phyloP scores from a whole-genome alignment of 2,113 vertebrate genomes.

The Onychorhynchus coronatus region DNA sequence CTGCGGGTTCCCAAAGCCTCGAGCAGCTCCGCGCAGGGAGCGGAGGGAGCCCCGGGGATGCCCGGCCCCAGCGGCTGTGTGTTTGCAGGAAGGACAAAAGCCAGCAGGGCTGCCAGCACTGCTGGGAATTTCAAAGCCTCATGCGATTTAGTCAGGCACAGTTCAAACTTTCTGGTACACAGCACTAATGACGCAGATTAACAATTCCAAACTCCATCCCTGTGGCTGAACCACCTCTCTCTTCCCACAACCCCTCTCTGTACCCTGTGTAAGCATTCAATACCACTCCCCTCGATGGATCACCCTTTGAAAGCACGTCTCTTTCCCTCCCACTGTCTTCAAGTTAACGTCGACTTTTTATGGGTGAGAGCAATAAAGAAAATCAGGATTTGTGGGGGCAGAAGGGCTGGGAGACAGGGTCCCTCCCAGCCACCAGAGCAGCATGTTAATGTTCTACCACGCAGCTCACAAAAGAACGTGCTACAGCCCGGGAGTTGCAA shows the following conservation, averaged over 20 bases:
- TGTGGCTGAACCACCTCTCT: not conserved
- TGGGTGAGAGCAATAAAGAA: not conserved
- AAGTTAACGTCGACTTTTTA: not conserved
- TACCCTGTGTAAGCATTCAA: not conserved
- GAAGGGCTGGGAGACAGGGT: not conserved
- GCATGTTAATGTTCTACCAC: not conserved
- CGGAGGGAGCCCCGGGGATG: not conserved
- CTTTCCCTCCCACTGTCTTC: not conserved
- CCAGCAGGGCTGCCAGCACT: slow-evolving; percentile 32
- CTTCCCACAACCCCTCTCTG: not conserved
- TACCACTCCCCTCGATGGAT: not conserved
- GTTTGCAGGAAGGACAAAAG: slow-evolving; percentile 51
- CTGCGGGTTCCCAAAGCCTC: not conserved
- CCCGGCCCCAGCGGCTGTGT: slow-evolving; percentile 30
- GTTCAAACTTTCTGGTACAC: slow-evolving; percentile 35
- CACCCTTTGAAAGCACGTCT: not conserved
- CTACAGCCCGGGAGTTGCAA: not conserved
- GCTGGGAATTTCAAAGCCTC: slow-evolving; percentile 64
- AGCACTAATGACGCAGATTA: not conserved
- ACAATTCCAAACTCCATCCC: not conserved
- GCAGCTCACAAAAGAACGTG: not conserved
- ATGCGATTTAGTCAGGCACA: slow-evolving; percentile 30
- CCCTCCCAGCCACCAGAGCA: not conserved
- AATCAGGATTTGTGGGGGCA: not conserved
- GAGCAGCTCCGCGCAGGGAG: not conserved